Conservation (phyloP, 2,113 vertebrate genomes). For the Tachysurus fulvidraco region DNA sequence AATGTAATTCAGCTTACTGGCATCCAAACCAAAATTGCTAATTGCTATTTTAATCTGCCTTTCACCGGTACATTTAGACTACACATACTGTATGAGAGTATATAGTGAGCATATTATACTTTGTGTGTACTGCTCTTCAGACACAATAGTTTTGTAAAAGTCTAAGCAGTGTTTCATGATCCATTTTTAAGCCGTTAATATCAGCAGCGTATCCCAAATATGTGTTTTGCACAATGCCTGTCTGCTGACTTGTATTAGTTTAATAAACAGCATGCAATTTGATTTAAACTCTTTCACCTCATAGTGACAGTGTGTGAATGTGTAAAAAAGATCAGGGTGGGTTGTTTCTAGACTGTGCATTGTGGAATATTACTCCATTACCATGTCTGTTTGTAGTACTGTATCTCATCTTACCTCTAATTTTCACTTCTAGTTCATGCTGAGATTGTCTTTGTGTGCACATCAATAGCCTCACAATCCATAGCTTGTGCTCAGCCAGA, state of each 20-base stretch:
- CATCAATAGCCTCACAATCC: slow-evolving; percentile 65
- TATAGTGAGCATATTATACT: not conserved
- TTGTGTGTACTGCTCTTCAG: not conserved
- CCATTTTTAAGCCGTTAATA: not conserved
- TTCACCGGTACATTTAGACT: not conserved
- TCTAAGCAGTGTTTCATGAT: not conserved
- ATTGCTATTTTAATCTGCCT: not conserved
- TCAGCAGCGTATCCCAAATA: not conserved
- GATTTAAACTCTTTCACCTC: not conserved
- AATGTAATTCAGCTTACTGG: too few species aligned
- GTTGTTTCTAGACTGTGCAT: slow-evolving; percentile 29
- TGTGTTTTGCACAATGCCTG: not conserved
- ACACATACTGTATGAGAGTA: not conserved
- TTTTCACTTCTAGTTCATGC: slow-evolving; percentile 66
- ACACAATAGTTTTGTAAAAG: not conserved
- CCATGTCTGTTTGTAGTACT: slow-evolving; percentile 67
- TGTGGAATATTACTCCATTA: slow-evolving; percentile 54
- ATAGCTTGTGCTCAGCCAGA: slow-evolving; percentile 36
- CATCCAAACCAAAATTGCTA: too few species aligned
- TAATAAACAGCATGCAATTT: not conserved
- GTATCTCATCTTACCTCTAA: slow-evolving; percentile 69
- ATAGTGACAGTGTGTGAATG: not conserved
- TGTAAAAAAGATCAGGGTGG: not conserved
- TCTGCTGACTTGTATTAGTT: not conserved
- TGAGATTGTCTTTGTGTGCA: slow-evolving; percentile 62